Base-by-base conservation (phyloP, 1,140 invertebrate genomes). In the Phthorimaea operculella region DNA sequence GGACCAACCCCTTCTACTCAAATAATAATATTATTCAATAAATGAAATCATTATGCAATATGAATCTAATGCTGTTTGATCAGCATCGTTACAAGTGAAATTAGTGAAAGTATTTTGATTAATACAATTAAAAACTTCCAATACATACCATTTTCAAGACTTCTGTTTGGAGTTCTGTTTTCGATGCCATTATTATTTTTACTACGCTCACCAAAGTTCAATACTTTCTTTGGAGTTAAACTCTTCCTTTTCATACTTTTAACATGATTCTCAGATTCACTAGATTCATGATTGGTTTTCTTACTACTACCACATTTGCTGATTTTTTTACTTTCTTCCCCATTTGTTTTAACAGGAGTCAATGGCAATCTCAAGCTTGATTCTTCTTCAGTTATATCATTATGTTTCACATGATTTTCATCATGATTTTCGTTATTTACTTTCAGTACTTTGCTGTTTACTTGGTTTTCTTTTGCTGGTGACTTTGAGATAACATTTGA, bases 111-210 rank as follows among this genome's bases (percentile, higher is more conserved):
- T 28, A n/a, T n/a, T 28, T 28, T 4, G 21, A 6, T 28, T 28
- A 28, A 2, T 28, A 28, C 21, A 28, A 28, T 28, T 4, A 28
- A 28, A 4, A 28, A 28, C 6, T 4, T 28, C 21, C 21, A 28
- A 28, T 28, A 28, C 2, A 28, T 58, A 65, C 66, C 63, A 59
- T 44, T 53, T 15, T 51, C 33, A 48, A 59, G 66, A 54, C 60
- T 68, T 48, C 59, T 68, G n/a, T 61, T 58, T 12, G 58, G 50
- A 21, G 62, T 58, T 50, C 4, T 42, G 28, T 51, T 55, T 56
- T 28, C 57, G 14, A 47, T 47, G 9, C 14, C 39, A 42, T n/a
- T 42, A 42, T 9, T 14, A 4, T 47, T 16, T 15, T 47, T 15
- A 47, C 1, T 1, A 47, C 16, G 10, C 2, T 47, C 44, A 47